These are phyloP conservation scores for Myotis pilosus DNA, from an alignment of 2,797 vertebrate species.

Conservation along the genomic window DNA sequence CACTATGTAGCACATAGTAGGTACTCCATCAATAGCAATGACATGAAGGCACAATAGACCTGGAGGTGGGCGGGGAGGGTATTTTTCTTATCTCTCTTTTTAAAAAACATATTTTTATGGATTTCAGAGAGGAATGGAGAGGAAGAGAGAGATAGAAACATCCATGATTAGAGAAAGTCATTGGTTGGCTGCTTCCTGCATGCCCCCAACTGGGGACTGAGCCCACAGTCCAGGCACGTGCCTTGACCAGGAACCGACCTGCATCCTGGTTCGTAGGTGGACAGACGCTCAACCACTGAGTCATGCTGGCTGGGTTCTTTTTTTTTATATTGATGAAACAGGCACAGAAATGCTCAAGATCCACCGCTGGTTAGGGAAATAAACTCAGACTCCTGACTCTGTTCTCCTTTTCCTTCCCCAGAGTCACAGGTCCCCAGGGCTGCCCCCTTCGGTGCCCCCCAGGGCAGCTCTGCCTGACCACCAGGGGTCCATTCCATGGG, in stretches of 20 bases:
- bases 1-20: background rate
- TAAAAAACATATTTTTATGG: too few relatives aligned
- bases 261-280: too few relatives aligned
- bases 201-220: too few relatives aligned
- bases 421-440: background rate
- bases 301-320: too few relatives aligned
- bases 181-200: too few relatives aligned
- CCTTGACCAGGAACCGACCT: too few relatives aligned
- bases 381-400: background rate
- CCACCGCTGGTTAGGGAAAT: background rate
- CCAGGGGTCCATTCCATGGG: background rate
- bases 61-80: background rate
- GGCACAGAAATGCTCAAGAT: background rate
- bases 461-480: background rate
- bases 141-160: too few relatives aligned
- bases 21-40: background rate
- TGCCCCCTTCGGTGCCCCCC: background rate
- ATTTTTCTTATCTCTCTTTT: conserved; percentile 1
- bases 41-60: background rate
- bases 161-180: too few relatives aligned
- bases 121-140: too few relatives aligned
- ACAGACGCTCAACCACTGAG: too few relatives aligned
- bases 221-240: too few relatives aligned
- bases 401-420: background rate
- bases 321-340: background rate